Evolutionary conservation across 1,140 invertebrate species (phyloP), one percentile per base, ranked within the genome.

Genomic region (Diachasmimorpha longicaudata): DNA sequence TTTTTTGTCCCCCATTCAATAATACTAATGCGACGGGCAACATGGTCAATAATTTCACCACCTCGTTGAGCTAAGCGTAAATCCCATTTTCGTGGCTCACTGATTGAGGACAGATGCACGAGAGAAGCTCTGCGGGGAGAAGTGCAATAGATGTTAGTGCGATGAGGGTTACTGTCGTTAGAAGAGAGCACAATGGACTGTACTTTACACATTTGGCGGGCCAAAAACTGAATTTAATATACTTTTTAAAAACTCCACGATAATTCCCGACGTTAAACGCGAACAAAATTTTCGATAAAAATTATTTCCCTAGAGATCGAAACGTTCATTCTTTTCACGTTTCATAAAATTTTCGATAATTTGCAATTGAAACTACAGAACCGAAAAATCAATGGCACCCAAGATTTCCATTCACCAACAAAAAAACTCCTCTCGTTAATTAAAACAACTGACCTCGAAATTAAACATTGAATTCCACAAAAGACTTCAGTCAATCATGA

Each of bases 91-190:
- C 82, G 82, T 85, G 78, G 84, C 80, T 78, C 81, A 85, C 78
- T 89, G 87, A 89, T 89, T 89, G 88, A 83, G 86, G 87, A 88
- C 88, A 89, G 88, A 89, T 89, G 88, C 86, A 88, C 83, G 79
- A 19, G 39, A 85, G 78, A 81, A 81, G 52, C 52, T 36, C 16
- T 31, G 36, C 66, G 31, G 74, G 85, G 85, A 83, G 83, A 82
- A 81, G 85, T 86, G 82, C 80, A 80, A 77, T 79, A 78, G 77
- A 69, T 68, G 44, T 52, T 21, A 21, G 76, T 70, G 80, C 4
- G 78, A 86, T 84, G 81, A 85, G 86, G 86, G 86, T 85, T 70
- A 63, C 23, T 67, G 70, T 66, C 68, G 66, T 58, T 82, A 79
- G 52, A 73, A 76, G 81, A 80, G 78, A 81, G 81, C 82, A 87